Conservation (phyloP, 2,113 vertebrate genomes). For the Henicopernis longicauda region DNA sequence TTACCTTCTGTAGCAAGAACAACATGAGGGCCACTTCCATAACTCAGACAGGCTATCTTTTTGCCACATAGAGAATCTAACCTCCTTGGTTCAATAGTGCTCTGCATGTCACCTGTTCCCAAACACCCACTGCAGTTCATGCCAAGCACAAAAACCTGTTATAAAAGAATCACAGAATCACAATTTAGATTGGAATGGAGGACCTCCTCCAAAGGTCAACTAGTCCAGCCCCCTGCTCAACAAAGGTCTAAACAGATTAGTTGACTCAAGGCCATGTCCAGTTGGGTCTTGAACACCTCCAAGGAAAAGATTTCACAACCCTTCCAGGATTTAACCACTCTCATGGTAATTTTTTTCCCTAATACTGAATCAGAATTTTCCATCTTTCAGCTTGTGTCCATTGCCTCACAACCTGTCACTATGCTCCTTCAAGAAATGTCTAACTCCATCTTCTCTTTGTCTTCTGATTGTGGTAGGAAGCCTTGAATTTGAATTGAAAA, state of each 20-base stretch:
- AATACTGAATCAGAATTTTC: background rate
- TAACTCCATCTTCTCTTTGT: background rate
- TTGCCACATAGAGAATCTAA: constrained; percentile 89
- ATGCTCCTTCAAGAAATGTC: background rate
- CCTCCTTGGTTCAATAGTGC: constrained; percentile 89
- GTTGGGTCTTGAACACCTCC: background rate
- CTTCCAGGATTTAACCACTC: background rate
- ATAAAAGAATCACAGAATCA: constrained; percentile 16
- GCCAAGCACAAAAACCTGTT: constrained; percentile 92
- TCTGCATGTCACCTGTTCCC: constrained; percentile 91
- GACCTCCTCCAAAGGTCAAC: background rate
- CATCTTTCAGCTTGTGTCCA: background rate
- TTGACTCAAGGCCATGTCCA: background rate
- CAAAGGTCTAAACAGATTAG: background rate
- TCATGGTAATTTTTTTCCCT: background rate
- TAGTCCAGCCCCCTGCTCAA: background rate
- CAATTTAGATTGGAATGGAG: background rate
- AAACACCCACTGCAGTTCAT: constrained; percentile 96
- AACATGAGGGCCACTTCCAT: constrained; percentile 95
- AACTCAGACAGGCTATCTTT: constrained; percentile 92
- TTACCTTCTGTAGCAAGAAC: constrained; percentile 91
- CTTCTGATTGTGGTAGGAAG: background rate
- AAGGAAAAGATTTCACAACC: background rate
- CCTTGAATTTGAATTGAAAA: background rate
- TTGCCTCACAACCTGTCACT: background rate